These are phyloP conservation scores for Eumeta japonica DNA, from an alignment of 1,140 invertebrate species.

Conservation along the genomic window DNA sequence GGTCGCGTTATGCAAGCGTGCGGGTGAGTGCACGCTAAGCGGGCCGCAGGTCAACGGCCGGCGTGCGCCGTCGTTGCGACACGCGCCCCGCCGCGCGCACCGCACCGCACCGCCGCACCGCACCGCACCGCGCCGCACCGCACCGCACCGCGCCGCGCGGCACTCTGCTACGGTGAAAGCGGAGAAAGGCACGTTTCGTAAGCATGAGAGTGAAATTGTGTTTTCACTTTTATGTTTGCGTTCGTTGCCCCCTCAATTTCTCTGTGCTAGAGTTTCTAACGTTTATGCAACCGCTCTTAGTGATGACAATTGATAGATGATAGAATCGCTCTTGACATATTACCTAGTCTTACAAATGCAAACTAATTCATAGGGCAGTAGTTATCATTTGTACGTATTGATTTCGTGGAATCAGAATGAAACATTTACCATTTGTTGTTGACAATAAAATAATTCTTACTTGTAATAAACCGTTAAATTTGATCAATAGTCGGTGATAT, in stretches of 20 bases:
- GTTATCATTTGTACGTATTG: too few species aligned
- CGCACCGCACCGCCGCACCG: constrained; percentile 4
- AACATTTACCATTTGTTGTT: too few species aligned
- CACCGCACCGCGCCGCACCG: constrained; percentile 14
- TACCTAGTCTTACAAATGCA: too few species aligned
- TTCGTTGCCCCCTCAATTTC: constrained; percentile 27
- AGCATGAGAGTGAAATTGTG: constrained; percentile 53
- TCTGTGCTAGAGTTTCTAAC: too few species aligned
- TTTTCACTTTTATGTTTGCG: constrained; percentile 52
- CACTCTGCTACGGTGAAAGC: constrained; percentile 45
- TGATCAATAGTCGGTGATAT: too few species aligned
- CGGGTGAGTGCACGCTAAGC: constrained; percentile 54
- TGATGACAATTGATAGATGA: too few species aligned
- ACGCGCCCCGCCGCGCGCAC: constrained; percentile 9
- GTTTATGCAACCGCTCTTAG: too few species aligned
- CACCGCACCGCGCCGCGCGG: constrained; percentile 35
- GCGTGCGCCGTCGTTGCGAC: constrained; percentile 19
- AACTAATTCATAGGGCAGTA: too few species aligned
- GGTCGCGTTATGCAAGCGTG: constrained; percentile 50
- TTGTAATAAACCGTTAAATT: too few species aligned
- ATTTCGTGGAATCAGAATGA: too few species aligned
- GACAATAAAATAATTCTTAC: too few species aligned
- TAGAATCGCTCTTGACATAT: too few species aligned
- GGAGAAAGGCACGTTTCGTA: constrained; percentile 56
- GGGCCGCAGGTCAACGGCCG: constrained; percentile 49